These are phyloP conservation scores for Herpetotheres cachinnans DNA, from an alignment of 2,113 vertebrate species.

Conservation along the genomic window DNA sequence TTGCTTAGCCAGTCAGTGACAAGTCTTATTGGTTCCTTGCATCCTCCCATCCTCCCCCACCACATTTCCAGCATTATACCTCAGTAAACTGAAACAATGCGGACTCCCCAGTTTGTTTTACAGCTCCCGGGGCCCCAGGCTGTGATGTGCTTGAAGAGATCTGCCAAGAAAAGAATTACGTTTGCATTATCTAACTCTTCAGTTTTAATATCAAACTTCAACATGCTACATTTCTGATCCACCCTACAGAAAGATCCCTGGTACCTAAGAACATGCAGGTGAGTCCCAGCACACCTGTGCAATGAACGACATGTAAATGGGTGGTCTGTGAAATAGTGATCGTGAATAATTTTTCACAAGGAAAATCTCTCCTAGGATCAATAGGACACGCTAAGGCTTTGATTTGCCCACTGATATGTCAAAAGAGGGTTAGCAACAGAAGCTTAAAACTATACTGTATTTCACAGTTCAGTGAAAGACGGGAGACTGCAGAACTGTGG, in stretches of 20 bases:
- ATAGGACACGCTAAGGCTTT: not conserved
- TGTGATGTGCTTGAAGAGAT: slow-evolving; percentile 79
- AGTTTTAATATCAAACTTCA: not conserved
- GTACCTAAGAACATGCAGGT: not conserved
- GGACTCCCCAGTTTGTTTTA: slow-evolving; percentile 78
- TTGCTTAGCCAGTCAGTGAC: not conserved
- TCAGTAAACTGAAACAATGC: slow-evolving; percentile 83
- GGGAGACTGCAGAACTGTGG: not conserved
- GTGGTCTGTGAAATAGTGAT: not conserved
- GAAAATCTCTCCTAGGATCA: not conserved
- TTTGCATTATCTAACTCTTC: not conserved
- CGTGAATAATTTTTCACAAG: not conserved
- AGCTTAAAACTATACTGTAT: not conserved
- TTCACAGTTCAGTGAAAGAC: not conserved
- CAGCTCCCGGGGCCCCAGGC: slow-evolving; percentile 55
- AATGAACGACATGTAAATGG: not conserved
- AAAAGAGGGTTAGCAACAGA: not conserved
- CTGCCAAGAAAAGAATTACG: slow-evolving; percentile 64
- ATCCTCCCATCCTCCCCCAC: not conserved
- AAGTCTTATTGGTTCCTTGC: not conserved
- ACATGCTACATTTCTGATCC: not conserved
- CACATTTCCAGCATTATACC: slow-evolving; percentile 64
- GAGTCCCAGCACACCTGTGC: not conserved
- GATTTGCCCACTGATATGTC: not conserved
- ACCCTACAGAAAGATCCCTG: not conserved